phyloP scores from a whole-genome alignment of 1,140 invertebrate species.

The Drosophila yakuba region DNA sequence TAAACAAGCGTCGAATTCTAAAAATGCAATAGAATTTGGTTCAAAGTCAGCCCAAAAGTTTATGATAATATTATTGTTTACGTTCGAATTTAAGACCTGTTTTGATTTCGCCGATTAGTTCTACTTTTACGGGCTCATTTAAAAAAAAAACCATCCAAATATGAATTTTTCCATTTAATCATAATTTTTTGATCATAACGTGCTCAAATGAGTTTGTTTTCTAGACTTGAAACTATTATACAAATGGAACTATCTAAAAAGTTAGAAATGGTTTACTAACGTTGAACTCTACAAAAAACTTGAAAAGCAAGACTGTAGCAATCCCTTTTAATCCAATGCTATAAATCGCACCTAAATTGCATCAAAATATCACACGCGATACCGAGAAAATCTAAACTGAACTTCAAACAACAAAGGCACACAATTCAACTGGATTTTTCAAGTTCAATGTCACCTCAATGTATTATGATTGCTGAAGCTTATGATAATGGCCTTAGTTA shows the following conservation, averaged over 20 bases:
- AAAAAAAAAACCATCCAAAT: no score
- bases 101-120: background rate
- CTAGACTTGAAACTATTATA: no score
- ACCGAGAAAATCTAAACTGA: constrained; percentile 28
- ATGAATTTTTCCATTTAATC: background rate
- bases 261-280: background rate
- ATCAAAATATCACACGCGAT: constrained; percentile 17
- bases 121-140: background rate
- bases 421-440: constrained; percentile 51
- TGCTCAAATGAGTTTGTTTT: no score
- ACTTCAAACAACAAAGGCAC: constrained; percentile 22
- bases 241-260: no score
- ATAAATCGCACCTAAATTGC: constrained; percentile 10
- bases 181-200: no score
- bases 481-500: constrained; percentile 55
- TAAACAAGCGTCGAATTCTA: background rate
- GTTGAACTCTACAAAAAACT: background rate
- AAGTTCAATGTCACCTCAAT: constrained; percentile 76
- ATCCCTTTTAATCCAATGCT: background rate
- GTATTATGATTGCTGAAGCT: constrained; percentile 46
- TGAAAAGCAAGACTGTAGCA: background rate
- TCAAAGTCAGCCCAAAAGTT: constrained; percentile 48
- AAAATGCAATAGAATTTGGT: constrained; percentile 17
- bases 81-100: constrained; percentile 1
- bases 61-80: constrained; percentile 40